A percentile compares a stretch with the other conserved stretches of the same genome.
phyloP scores from a whole-genome alignment of 2,888 invertebrate species.

The Meiosimyza platycephala region DNA sequence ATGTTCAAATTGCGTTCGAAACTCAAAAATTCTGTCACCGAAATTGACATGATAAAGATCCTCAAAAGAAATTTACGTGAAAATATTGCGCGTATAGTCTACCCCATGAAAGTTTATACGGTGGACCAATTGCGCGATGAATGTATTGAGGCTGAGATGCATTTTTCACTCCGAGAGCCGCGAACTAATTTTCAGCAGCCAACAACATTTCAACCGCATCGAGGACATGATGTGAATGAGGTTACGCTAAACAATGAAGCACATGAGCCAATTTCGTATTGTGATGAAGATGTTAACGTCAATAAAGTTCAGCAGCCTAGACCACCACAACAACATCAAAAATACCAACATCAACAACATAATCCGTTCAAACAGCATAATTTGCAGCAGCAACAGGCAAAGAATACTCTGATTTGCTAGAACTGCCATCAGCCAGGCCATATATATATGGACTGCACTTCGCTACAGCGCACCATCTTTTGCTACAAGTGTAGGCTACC shows the following conservation, averaged over 20 bases:
- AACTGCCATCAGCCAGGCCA: too few species aligned
- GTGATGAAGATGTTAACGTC: not conserved
- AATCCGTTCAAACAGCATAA: not conserved
- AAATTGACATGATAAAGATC: constrained; percentile 11
- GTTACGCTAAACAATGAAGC: not conserved
- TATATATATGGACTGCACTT: too few species aligned
- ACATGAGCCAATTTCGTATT: too few species aligned
- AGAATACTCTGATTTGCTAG: too few species aligned
- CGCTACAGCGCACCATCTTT: too few species aligned
- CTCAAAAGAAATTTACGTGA: constrained; percentile 23
- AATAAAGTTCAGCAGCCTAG: too few species aligned
- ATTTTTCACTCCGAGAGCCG: not conserved
- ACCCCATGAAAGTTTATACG: not conserved
- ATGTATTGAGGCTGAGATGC: constrained; percentile 9
- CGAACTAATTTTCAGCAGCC: not conserved
- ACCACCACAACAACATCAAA: not conserved
- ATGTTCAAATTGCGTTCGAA: not conserved
- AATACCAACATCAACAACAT: constrained; percentile 10
- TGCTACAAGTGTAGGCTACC: too few species aligned
- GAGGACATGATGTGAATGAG: not conserved
- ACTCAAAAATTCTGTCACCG: not conserved
- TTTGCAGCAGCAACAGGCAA: too few species aligned
- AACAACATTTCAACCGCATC: not conserved
- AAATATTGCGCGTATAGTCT: not conserved
- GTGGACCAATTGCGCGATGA: constrained; percentile 19